These are phyloP conservation scores for Proctacanthus coquilletti DNA, from an alignment of 1,140 invertebrate genomes.

Conservation along the genomic window DNA sequence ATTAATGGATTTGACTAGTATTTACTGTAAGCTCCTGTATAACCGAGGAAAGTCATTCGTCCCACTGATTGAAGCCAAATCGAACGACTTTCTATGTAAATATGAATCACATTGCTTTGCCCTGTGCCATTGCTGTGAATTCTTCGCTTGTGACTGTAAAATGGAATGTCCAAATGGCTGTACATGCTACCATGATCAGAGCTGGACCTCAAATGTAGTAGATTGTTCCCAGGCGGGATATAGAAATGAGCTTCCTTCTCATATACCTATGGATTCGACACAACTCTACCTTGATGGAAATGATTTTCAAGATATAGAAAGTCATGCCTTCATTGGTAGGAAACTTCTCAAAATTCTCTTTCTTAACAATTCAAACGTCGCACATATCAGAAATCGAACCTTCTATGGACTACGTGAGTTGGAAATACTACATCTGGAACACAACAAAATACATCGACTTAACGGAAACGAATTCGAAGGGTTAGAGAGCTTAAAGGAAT, in stretches of 20 bases:
- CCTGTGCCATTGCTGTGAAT: slow-evolving; percentile 84
- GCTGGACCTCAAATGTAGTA: slow-evolving; percentile 82
- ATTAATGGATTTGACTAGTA: slow-evolving; percentile 73
- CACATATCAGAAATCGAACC: slow-evolving; percentile 72
- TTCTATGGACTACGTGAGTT: slow-evolving; percentile 76
- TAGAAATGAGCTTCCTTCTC: slow-evolving; percentile 51
- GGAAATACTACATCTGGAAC: slow-evolving; percentile 63
- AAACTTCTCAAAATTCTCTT: slow-evolving; percentile 70
- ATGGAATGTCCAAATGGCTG: slow-evolving; percentile 87
- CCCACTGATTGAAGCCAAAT: slow-evolving; percentile 64
- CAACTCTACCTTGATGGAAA: slow-evolving; percentile 82
- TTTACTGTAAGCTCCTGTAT: slow-evolving; percentile 76
- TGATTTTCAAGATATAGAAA: slow-evolving; percentile 54
- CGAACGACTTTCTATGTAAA: slow-evolving; percentile 80
- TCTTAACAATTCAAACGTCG: slow-evolving; percentile 72
- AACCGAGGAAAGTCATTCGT: slow-evolving; percentile 64
- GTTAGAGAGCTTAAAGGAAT: slow-evolving; percentile 57
- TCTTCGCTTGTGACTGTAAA: slow-evolving; percentile 86
- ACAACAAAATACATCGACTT: slow-evolving; percentile 57
- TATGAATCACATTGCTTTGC: slow-evolving; percentile 83
- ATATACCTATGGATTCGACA: slow-evolving; percentile 86
- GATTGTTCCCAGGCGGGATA: slow-evolving; percentile 69
- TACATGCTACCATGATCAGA: slow-evolving; percentile 83
- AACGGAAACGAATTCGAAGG: slow-evolving; percentile 71
- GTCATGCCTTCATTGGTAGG: slow-evolving; percentile 80